Evolutionary conservation across 2,113 vertebrate species (phyloP).

Genomic region (Anas platyrhynchos): DNA sequence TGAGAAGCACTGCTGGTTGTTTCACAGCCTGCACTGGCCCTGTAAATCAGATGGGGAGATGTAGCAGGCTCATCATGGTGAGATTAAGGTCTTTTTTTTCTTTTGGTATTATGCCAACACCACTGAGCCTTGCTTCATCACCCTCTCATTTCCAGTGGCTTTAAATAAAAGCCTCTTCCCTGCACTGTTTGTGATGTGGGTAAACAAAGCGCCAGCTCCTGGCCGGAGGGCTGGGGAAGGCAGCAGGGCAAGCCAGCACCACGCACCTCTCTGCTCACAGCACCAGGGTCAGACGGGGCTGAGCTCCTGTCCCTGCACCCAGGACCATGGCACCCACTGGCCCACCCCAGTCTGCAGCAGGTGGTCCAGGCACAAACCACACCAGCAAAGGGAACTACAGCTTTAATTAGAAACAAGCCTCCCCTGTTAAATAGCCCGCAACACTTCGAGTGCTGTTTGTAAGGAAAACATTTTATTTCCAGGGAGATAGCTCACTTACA

Average conservation of each 20-base stretch:
- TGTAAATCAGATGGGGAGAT: conserved; percentile 15
- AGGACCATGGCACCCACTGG: not conserved
- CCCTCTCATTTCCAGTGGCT: not conserved
- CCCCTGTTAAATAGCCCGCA: not conserved
- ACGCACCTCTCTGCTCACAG: not conserved
- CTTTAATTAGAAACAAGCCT: conserved; percentile 28
- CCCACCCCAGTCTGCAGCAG: not conserved
- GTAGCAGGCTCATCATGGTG: not conserved
- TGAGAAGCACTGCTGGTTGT: not conserved
- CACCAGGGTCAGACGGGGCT: not conserved
- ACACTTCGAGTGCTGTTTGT: not conserved
- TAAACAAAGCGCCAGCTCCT: not conserved
- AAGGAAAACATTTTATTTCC: conserved; percentile 20
- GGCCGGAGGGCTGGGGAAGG: not conserved
- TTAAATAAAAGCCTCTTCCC: not conserved
- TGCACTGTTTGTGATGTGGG: not conserved
- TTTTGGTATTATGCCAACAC: not conserved
- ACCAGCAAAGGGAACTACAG: not conserved
- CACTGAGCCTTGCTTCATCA: not conserved
- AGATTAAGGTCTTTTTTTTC: conserved; percentile 22
- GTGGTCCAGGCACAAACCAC: not conserved
- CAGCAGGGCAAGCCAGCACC: rapidly evolving
- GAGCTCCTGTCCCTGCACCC: not conserved
- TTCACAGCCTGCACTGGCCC: not conserved
- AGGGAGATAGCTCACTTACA: conserved; percentile 1